Conservation (phyloP, 2,797 vertebrate species). For the Lacerta agilis region DNA sequence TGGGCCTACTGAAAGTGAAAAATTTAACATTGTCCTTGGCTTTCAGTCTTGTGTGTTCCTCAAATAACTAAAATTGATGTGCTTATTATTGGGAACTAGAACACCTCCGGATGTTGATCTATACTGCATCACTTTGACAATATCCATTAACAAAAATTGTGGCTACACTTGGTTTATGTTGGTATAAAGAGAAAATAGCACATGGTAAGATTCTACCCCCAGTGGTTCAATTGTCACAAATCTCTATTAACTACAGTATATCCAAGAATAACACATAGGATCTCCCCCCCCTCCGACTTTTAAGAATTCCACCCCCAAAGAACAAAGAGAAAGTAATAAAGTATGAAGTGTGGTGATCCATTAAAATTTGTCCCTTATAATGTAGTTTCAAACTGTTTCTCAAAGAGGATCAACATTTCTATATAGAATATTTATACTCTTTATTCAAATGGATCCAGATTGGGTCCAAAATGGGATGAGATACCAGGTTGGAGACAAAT, state of each 20-base stretch:
- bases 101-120: conserved; percentile 7
- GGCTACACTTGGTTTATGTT: conserved; percentile 1
- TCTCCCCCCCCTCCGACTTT: not conserved
- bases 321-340: not conserved
- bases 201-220: not conserved
- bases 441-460: not conserved
- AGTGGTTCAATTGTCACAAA: not conserved
- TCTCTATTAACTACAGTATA: not conserved
- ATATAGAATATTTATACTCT: not conserved
- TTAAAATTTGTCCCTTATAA: not conserved
- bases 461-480: not conserved
- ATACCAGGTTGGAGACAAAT: not conserved
- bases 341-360: not conserved
- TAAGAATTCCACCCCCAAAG: not conserved
- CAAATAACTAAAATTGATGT: conserved; percentile 20
- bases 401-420: not conserved
- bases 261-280: not conserved
- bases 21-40: conserved; percentile 13
- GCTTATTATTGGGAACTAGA: conserved; percentile 28
- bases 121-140: conserved; percentile 12
- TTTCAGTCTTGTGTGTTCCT: conserved; percentile 19
- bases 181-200: not conserved
- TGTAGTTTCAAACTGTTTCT: not conserved
- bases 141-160: conserved; percentile 14
- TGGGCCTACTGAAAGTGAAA: conserved; percentile 9